Conservation (phyloP, 2,113 vertebrate genomes). For the Actenoides lindsayi region DNA sequence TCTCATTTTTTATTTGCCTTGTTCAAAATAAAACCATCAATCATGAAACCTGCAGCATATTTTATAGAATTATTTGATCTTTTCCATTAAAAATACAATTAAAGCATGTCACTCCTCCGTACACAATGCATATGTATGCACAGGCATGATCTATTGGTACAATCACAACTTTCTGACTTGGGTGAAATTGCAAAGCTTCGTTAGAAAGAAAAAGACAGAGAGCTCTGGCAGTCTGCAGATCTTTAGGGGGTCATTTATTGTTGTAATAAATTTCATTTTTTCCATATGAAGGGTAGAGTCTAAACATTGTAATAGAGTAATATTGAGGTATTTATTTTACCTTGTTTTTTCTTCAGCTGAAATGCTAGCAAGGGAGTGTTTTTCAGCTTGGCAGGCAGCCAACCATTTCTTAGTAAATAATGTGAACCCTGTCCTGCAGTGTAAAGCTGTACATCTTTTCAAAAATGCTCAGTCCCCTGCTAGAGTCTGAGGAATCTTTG, state of each 20-base stretch:
- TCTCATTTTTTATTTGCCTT: constrained; percentile 19
- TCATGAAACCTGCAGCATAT: neutral
- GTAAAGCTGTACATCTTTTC: constrained; percentile 16
- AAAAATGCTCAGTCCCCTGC: constrained; percentile 12
- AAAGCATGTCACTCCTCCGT: neutral
- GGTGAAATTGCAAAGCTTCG: constrained; percentile 33
- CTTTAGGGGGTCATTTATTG: constrained; percentile 15
- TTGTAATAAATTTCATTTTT: constrained; percentile 33
- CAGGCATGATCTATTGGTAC: constrained; percentile 30
- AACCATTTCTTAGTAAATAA: constrained; percentile 35
- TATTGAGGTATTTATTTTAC: constrained; percentile 31
- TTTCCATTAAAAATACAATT: constrained; percentile 46
- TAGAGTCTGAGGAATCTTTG: neutral
- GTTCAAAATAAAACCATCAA: constrained; percentile 11
- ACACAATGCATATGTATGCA: neutral
- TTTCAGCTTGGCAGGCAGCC: constrained; percentile 29
- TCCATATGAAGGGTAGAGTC: constrained; percentile 13
- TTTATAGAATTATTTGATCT: constrained; percentile 29
- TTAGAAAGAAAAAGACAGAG: neutral
- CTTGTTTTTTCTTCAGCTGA: constrained; percentile 5
- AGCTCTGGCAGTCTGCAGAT: neutral
- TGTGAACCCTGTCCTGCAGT: neutral
- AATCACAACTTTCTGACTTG: constrained; percentile 16
- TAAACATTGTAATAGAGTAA: constrained; percentile 27
- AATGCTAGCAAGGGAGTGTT: constrained; percentile 28